A percentile compares a stretch with the other conserved stretches of the same genome.
phyloP scores from a whole-genome alignment of 2,113 vertebrate species.

The Stomatorhinus ivindoensis region DNA sequence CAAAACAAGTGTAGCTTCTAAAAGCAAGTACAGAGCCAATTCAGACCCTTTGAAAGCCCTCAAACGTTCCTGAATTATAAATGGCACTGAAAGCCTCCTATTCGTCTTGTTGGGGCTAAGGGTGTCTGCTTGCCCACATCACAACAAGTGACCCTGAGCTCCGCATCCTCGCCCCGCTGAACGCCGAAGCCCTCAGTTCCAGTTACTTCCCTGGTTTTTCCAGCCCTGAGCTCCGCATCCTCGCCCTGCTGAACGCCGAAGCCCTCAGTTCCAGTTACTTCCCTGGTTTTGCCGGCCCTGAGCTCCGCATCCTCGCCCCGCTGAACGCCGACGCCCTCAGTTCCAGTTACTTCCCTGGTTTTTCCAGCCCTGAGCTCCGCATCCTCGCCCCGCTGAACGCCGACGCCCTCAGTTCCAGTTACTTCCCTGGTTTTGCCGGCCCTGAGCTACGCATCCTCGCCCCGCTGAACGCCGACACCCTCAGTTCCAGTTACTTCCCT shows the following conservation, averaged over 20 bases:
- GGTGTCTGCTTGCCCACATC: not conserved
- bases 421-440: no score
- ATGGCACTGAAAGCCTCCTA: not conserved
- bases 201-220: not conserved
- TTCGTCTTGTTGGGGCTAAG: not conserved
- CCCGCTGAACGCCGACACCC: no score
- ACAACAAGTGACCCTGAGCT: not conserved
- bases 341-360: no score
- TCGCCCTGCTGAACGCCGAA: not conserved
- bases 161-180: not conserved
- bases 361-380: no score
- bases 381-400: no score
- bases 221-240: not conserved
- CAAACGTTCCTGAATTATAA: not conserved
- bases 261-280: not conserved
- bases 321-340: no score
- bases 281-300: not conserved
- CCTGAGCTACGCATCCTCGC: no score
- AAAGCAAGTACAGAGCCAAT: not conserved
- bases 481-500: no score
- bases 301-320: no score
- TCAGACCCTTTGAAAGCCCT: not conserved
- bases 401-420: no score
- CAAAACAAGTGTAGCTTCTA: not conserved
- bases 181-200: not conserved